Conservation (phyloP, 2,888 invertebrate species). For the Ormyrus pomaceus region DNA sequence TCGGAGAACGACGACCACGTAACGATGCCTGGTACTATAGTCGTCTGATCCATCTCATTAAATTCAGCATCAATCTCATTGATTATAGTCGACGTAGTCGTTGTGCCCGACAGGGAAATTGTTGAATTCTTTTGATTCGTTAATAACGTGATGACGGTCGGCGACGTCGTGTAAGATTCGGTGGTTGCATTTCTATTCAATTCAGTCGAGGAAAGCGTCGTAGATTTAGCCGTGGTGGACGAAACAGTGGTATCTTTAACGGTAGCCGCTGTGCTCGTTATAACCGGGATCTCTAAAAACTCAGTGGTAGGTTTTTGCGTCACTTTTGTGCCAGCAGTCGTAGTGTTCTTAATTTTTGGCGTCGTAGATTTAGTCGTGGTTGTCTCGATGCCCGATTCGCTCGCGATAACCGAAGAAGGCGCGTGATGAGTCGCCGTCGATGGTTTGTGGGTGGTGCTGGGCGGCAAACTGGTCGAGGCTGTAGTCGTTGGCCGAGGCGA, state of each 20-base stretch:
- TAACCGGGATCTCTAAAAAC: constrained; percentile 49
- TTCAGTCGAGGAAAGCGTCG: constrained; percentile 40
- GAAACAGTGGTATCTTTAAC: constrained; percentile 29
- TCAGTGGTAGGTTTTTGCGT: constrained; percentile 47
- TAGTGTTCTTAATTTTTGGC: constrained; percentile 40
- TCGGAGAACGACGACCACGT: constrained; percentile 77
- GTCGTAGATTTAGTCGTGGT: constrained; percentile 32
- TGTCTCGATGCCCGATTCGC: background rate
- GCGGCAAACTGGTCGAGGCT: background rate
- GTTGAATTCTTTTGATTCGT: too few species aligned
- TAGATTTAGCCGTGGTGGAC: constrained; percentile 56
- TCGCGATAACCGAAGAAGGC: constrained; percentile 1
- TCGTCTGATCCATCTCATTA: constrained; percentile 64
- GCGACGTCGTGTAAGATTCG: background rate
- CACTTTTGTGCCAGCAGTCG: background rate
- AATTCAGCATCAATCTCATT: constrained; percentile 44
- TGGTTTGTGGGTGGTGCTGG: background rate
- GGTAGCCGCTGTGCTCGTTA: constrained; percentile 54
- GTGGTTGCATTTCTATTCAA: background rate
- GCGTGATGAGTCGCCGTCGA: background rate
- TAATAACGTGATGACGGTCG: too few species aligned
- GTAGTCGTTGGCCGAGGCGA: constrained; percentile 37
- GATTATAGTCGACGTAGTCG: too few species aligned
- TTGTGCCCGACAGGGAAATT: too few species aligned
- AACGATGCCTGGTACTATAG: constrained; percentile 73